Conservation (phyloP, 2,113 vertebrate species). For the Pelecanus crispus region DNA sequence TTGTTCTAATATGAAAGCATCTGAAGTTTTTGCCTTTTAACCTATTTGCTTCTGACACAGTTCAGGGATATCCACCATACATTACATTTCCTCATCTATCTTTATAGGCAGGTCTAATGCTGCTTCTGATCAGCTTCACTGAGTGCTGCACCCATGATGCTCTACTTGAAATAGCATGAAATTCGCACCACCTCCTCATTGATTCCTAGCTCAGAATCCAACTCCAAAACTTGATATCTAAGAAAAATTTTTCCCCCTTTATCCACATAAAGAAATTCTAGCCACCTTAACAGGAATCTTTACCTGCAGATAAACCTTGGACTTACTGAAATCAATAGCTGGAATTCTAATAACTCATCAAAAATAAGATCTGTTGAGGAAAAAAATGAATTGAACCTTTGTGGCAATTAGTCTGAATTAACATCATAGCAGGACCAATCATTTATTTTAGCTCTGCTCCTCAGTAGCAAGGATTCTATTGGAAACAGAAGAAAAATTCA, state of each 20-base stretch:
- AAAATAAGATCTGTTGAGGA: not conserved
- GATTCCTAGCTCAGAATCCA: not conserved
- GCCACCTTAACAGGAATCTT: not conserved
- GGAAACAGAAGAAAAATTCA: not conserved
- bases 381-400: not conserved
- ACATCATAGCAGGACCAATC: not conserved
- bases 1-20: not conserved
- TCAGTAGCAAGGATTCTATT: not conserved
- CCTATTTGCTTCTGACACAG: not conserved
- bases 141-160: not conserved
- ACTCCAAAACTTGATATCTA: not conserved
- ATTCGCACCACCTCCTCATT: not conserved
- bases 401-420: not conserved
- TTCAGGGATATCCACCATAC: not conserved
- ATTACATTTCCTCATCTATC: not conserved
- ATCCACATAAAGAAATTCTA: not conserved
- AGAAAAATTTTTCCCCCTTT: not conserved
- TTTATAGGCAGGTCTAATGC: not conserved
- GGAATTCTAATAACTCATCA: not conserved
- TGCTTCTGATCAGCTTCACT: not conserved
- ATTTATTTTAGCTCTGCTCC: not conserved
- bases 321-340: not conserved
- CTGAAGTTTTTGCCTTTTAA: not conserved
- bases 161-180: slow-evolving; percentile 13
- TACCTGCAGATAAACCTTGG: not conserved